Evolutionary conservation across 1,140 invertebrate genomes (phyloP), one percentile per base, ranked within the genome.

Genomic region (Cotesia typhae): DNA sequence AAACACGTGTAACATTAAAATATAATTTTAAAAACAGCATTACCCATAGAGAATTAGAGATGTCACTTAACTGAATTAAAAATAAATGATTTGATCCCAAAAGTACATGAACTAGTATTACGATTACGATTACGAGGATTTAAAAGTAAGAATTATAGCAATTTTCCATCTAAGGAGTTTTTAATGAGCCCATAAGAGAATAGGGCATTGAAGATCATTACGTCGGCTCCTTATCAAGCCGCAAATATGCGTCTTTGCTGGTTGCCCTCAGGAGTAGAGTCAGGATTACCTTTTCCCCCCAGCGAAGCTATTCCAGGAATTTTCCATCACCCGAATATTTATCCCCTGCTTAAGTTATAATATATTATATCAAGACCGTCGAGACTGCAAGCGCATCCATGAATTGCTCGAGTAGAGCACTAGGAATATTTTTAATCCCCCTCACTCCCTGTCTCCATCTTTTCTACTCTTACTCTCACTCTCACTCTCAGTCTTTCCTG

Each of bases 341-440:
- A 61, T 72, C 61, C 36, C 65, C 38, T 12, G 51, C 51, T 20
- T 28, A 28, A 28, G 28, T 28, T 28, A 28, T 28, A 20, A 51
- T 35, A 52, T 53, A 53, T 51, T 52, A 53, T 52, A 52, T 9
- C 66, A 5, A 47, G 28, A 60, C 17, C 17, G 47, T 52, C 59
- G 60, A 51, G 68, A 51, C 51, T 65, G 63, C 51, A 55, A 37
- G 36, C 52, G 64, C 64, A 71, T 72, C 36, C 65, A 60, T n/a
- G 57, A 72, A 72, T 72, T 72, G 17, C 64, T 66, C 64, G 36
- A 36, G 60, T 47, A 9, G 5, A 47, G 41, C 5, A 9, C 6
- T 12, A 63, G 37, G 59, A 67, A 72, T 72, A 72, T 72, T 72
- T 72, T 72, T 74, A 74, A 73, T 71, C 68, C n/a, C 52, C 61